A percentile compares a stretch with the other conserved stretches of the same genome.
These are phyloP conservation scores for Actinemys pallida DNA, from an alignment of 2,113 vertebrate genomes.

Conservation along the genomic window DNA sequence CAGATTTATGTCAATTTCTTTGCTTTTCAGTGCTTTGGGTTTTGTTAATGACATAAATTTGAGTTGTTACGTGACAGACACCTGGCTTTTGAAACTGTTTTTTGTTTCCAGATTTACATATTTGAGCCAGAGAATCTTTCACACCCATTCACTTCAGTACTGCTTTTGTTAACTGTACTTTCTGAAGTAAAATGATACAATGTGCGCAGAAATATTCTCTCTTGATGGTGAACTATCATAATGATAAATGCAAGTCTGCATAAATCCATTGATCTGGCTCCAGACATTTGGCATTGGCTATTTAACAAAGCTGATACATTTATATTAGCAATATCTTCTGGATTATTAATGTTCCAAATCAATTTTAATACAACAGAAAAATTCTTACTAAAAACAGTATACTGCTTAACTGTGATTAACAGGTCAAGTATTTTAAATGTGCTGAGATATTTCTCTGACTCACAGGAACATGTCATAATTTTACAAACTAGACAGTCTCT, in stretches of 20 bases:
- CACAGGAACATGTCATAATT: neutral
- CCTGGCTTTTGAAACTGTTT: neutral
- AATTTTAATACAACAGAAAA: neutral
- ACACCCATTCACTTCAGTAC: neutral
- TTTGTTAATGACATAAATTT: neutral
- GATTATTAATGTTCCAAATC: neutral
- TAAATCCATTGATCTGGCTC: neutral
- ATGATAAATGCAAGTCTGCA: neutral
- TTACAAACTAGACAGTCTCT: neutral
- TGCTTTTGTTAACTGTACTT: neutral
- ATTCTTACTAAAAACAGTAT: neutral
- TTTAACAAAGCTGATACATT: neutral
- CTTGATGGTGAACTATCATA: neutral
- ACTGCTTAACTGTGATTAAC: neutral
- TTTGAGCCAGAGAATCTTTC: neutral
- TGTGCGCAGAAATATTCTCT: neutral
- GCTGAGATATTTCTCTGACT: neutral
- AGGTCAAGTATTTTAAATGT: neutral
- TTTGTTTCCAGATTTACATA: neutral
- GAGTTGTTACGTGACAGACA: neutral
- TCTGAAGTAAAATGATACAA: neutral
- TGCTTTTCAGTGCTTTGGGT: neutral
- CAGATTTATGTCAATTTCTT: neutral
- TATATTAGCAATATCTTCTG: neutral
- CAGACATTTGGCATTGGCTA: neutral